Evolutionary conservation across 2,888 invertebrate genomes (phyloP).

Genomic region (Brenthis hecate): DNA sequence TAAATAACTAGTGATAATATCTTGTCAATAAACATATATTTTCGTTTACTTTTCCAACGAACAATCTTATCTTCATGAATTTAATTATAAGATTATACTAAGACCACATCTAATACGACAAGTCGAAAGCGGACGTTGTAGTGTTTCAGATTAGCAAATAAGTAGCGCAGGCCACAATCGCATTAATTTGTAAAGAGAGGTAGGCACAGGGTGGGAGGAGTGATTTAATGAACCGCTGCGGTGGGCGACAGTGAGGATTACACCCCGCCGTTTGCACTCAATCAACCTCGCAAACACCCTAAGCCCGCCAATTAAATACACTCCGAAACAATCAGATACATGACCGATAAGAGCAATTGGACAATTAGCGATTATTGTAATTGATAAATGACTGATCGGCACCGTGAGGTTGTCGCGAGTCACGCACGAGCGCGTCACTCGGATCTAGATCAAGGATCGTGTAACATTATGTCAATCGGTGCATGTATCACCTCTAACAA

Average conservation of each 20-base stretch:
- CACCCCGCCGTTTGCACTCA: conserved; percentile 80
- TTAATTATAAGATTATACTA: background rate
- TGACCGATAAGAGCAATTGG: conserved; percentile 69
- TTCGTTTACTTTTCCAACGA: no score
- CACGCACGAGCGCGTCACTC: conserved; percentile 26
- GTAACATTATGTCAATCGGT: conserved; percentile 15
- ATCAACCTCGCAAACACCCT: conserved; percentile 80
- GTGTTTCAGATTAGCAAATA: conserved; percentile 38
- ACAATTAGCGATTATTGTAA: conserved; percentile 61
- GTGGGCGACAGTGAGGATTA: conserved; percentile 77
- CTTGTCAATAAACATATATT: no score
- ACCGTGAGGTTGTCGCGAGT: conserved; percentile 14
- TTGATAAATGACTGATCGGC: conserved; percentile 44
- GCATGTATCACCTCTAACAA: background rate
- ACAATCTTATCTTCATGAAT: background rate
- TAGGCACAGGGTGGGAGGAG: conserved; percentile 60
- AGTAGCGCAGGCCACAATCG: conserved; percentile 58
- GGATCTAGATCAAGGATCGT: conserved; percentile 40
- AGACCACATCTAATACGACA: background rate
- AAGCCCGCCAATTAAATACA: conserved; percentile 79
- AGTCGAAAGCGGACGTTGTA: conserved; percentile 22
- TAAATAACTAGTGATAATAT: no score
- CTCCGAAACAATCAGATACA: conserved; percentile 75
- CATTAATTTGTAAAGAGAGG: conserved; percentile 78
- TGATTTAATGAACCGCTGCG: conserved; percentile 79